Evolutionary conservation across 2,888 invertebrate species (phyloP), one percentile per base, ranked within the genome.

Genomic region (Microplitis manilae): DNA sequence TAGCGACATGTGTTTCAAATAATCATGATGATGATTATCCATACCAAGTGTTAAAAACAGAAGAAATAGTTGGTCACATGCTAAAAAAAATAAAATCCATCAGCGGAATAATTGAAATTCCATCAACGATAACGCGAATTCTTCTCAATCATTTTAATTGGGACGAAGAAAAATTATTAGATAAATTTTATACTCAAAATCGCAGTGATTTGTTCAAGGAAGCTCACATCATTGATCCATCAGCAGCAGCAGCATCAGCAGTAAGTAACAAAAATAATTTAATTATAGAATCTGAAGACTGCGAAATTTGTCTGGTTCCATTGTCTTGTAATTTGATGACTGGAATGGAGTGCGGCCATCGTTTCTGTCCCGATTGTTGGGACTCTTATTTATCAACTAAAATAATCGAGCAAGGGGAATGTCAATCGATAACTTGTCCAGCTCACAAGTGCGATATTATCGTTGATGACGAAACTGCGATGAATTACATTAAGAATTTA

Each of bases 131-230:
- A 74, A 97, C 96, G 83, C 93, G 99, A 86, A 98, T 99, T 91
- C 92, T 99, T 85, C 92, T 99, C 86, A 98, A 98, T 92, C 98
- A 99, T 90, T 99, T 98, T 90, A 96, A 97, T 92, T 99, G 99
- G 99, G 99, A 99, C 90, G 98, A 97, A 91, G 99, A 99, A 90
- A 98, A 98, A 91, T 92, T 99, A 81, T 96, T 99, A 95, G 99
- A 99, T 91, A 94, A 96, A 90, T 98, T 95, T 91, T 99, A 97
- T 89, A 98, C 97, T 91, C 96, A 95, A 38, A 97, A 98, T 91
- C 97, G 96, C 90, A 98, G 98, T 85, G 95, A 96, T 89, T 93
- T 99, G 85, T 98, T 99, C 91, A 93, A 94, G 76, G 97, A 98
- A 91, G 98, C 98, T 82, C 95, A 97, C 90, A 97, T 98, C 84